A percentile compares a stretch with the other conserved stretches of the same genome.
phyloP scores from a whole-genome alignment of 2,113 vertebrate genomes.

The Calidris pugnax region DNA sequence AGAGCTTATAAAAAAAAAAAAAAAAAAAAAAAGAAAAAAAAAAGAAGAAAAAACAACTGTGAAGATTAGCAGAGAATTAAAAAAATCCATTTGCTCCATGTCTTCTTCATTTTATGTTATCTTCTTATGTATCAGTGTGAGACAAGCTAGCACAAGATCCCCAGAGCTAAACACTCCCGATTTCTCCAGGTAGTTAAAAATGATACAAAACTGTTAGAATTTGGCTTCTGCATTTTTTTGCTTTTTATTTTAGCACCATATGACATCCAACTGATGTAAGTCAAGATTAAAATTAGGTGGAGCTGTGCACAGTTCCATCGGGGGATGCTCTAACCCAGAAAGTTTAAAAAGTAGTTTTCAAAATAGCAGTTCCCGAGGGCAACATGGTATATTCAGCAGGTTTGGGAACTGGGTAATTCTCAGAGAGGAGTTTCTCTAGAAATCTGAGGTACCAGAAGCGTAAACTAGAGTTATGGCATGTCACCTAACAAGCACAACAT shows the following conservation, averaged over 20 bases:
- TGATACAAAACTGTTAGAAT: not conserved
- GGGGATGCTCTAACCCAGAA: conserved; percentile 10
- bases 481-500: not conserved
- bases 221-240: not conserved
- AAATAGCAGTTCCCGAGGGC: not conserved
- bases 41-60: not conserved
- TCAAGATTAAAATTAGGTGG: not conserved
- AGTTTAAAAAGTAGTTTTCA: not conserved
- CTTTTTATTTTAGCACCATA: not conserved
- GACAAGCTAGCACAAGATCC: not conserved
- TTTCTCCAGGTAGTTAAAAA: not conserved
- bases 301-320: not conserved
- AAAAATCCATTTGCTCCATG: not conserved
- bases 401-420: not conserved
- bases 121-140: not conserved
- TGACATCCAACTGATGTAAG: not conserved
- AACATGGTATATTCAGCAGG: not conserved
- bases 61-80: not conserved
- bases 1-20: not conserved
- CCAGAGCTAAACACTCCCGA: not conserved
- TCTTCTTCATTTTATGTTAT: not conserved
- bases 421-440: not conserved
- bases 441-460: not conserved
- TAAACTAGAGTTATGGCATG: not conserved
- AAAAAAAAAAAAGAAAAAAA: too few species aligned